phyloP scores from a whole-genome alignment of 1,140 invertebrate genomes.

The Neelides sp. region DNA sequence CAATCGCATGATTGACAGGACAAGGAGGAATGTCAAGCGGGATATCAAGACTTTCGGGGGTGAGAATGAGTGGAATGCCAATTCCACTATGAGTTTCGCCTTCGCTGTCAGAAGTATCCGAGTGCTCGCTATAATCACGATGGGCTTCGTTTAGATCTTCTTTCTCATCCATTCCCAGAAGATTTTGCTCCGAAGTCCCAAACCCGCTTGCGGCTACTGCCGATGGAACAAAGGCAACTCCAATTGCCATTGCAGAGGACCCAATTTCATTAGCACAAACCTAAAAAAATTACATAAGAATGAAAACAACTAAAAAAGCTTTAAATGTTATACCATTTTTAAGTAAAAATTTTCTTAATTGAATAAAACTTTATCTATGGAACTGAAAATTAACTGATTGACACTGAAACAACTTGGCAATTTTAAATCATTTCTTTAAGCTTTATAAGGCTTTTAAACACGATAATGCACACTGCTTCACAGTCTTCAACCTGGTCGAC shows the following conservation, averaged over 20 bases:
- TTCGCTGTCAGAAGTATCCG: not conserved
- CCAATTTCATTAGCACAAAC: constrained; percentile 19
- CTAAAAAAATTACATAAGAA: too few species aligned
- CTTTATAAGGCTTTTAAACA: too few species aligned
- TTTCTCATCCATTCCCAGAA: constrained; percentile 13
- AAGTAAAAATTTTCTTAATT: too few species aligned
- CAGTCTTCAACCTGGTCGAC: too few species aligned
- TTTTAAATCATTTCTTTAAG: too few species aligned
- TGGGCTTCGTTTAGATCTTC: constrained; percentile 3
- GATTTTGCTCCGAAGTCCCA: not conserved
- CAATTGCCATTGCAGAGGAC: constrained; percentile 11
- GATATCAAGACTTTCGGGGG: constrained; percentile 24
- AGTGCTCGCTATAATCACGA: not conserved
- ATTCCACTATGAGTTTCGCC: not conserved
- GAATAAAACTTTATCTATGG: too few species aligned
- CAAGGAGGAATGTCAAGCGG: constrained; percentile 44
- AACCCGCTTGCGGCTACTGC: constrained; percentile 12
- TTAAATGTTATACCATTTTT: too few species aligned
- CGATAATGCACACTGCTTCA: too few species aligned
- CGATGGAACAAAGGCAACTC: constrained; percentile 6
- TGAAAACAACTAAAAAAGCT: too few species aligned
- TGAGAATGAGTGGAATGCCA: constrained; percentile 11
- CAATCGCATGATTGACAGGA: constrained; percentile 48
- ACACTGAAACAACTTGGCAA: too few species aligned
- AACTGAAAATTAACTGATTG: too few species aligned